Conservation (phyloP, 2,113 vertebrate species). For the Strix aluco region DNA sequence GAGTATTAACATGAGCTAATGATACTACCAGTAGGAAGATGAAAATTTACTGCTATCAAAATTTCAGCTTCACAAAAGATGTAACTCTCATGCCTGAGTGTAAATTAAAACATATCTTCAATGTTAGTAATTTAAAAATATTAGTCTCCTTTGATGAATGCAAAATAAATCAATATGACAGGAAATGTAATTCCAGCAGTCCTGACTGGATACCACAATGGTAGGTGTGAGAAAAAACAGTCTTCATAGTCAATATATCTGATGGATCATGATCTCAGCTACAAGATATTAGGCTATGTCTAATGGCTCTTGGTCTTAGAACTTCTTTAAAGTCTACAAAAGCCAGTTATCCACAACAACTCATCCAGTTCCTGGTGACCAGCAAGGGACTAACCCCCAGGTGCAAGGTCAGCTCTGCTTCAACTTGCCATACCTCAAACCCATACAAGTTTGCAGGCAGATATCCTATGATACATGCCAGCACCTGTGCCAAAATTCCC, state of each 20-base stretch:
- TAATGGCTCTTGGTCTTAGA: neutral
- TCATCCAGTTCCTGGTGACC: neutral
- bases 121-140: neutral
- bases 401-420: neutral
- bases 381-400: neutral
- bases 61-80: neutral
- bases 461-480: neutral
- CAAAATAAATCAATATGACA: neutral
- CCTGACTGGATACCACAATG: neutral
- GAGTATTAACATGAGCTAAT: neutral
- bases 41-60: neutral
- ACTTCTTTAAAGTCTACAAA: neutral
- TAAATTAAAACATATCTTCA: neutral
- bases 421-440: neutral
- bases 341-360: neutral
- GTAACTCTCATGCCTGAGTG: neutral
- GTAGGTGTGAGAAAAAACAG: neutral
- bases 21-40: neutral
- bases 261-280: neutral
- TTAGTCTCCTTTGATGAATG: neutral
- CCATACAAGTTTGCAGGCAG: neutral
- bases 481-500: neutral
- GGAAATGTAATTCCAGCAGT: neutral
- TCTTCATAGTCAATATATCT: neutral
- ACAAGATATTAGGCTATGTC: neutral